A percentile compares a stretch with the other conserved stretches of the same genome.
phyloP scores from a whole-genome alignment of 2,113 vertebrate genomes.

The Halcyon senegalensis region DNA sequence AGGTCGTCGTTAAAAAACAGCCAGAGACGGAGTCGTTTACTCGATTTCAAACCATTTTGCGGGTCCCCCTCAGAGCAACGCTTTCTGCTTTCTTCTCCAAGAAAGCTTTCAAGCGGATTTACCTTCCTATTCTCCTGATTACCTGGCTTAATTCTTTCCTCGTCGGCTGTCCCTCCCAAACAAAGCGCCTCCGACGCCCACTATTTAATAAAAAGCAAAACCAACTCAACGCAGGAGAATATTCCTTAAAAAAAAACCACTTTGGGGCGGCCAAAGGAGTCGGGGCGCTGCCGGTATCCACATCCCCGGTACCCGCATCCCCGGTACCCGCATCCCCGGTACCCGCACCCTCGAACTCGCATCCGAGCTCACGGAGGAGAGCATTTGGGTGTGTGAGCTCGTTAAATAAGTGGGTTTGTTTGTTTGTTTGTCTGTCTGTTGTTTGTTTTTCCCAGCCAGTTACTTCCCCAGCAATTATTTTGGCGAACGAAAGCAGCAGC shows the following conservation, averaged over 20 bases:
- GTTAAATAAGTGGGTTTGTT: not conserved
- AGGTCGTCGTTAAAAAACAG: not conserved
- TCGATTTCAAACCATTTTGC: not conserved
- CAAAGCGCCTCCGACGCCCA: not conserved
- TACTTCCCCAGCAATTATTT: not conserved
- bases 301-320: not conserved
- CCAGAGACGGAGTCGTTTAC: not conserved
- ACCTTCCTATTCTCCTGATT: slow-evolving; percentile 29
- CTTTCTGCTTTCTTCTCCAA: slow-evolving; percentile 16
- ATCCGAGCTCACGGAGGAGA: not conserved
- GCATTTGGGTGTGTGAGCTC: accelerated
- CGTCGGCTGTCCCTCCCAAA: not conserved
- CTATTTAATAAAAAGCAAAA: slow-evolving; percentile 65
- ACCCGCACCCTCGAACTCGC: not conserved
- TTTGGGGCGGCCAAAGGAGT: not conserved
- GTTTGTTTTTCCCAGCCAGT: not conserved
- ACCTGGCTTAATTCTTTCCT: slow-evolving; percentile 55
- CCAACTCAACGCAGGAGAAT: not conserved
- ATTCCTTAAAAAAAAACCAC: not conserved
- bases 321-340: not conserved
- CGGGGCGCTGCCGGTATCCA: not conserved
- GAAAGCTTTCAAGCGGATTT: slow-evolving; percentile 48
- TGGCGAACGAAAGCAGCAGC: not conserved
- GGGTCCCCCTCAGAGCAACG: not conserved
- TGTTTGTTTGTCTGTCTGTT: not conserved